Evolutionary conservation across 2,113 vertebrate species (phyloP).

Genomic region (Procapra przewalskii): DNA sequence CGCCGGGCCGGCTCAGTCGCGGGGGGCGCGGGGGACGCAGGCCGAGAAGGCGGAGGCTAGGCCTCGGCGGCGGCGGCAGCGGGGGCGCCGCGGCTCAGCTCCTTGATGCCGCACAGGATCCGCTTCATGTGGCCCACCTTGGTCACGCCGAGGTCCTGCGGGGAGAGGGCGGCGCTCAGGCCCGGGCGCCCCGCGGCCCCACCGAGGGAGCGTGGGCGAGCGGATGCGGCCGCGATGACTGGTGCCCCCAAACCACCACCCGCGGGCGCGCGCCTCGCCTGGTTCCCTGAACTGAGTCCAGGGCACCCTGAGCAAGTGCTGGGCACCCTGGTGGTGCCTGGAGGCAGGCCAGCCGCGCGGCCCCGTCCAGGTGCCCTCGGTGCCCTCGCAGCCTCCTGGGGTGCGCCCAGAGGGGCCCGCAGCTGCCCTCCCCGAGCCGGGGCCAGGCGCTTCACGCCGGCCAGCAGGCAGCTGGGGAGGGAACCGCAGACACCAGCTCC

Average conservation of each 20-base stretch:
- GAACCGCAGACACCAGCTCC: background rate
- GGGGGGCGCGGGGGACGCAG: constrained; percentile 77
- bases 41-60: constrained; percentile 80
- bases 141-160: constrained; percentile 94
- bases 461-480: background rate
- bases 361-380: background rate
- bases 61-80: constrained; percentile 86
- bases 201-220: background rate
- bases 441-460: background rate
- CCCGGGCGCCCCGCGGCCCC: background rate
- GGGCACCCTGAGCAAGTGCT: background rate
- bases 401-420: background rate
- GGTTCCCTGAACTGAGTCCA: background rate
- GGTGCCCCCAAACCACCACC: background rate
- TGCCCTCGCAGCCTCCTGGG: background rate
- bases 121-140: constrained; percentile 99
- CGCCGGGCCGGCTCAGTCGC: constrained; percentile 38
- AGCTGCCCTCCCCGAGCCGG: background rate
- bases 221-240: background rate
- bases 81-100: constrained; percentile 89
- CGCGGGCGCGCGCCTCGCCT: background rate
- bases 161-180: constrained; percentile 56
- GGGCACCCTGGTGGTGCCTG: background rate
- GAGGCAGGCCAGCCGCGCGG: background rate
- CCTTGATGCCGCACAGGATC: constrained; percentile 95